Evolutionary conservation across 2,888 invertebrate species (phyloP), one percentile per base, ranked within the genome.

Genomic region (Palloptera scutellata): DNA sequence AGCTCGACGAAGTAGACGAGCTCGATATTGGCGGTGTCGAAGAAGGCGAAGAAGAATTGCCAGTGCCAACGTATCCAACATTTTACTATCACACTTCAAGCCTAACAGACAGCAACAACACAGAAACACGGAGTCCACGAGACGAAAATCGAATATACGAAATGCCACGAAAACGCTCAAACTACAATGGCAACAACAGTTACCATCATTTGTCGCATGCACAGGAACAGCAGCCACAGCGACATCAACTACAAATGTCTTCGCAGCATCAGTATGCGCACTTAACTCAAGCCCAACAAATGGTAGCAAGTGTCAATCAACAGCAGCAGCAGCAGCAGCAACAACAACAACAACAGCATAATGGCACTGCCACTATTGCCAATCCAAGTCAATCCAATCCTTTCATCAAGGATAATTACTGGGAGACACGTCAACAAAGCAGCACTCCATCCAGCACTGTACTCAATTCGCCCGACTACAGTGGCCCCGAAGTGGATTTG

Each of bases 391-490:
- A 73, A 69, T 83, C 83, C 70, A 83, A 83, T 76, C 83, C 83
- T 9, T 83, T 83, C 60, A 80, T 82, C 30, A 82, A 79, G 64
- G 81, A 82, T 53, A 80, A 77, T 70, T 83, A 83, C 65, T 84
- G 84, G 84, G 84, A 84, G 64, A 71, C 78, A 17, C 76, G 81
- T 45, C 70, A 51, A 57, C 65, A 67, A 12, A 64, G 59, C n/a
- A 68, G 66, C 51, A 83, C 80, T 57, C 78, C 81, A 19, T 76
- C 78, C 20, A 83, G 83, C 72, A 84, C 84, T 9, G 84, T 84
- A 63, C 73, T 84, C 3, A 84, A 84, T 71, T 84, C 84, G n/a
- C 84, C 84, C n/a, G 84, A 84, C 74, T 73, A 82, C 59, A 82
- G 78, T 70, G 79, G 51, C 73, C 76, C 40, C 53, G 70, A 54